phyloP scores from a whole-genome alignment of 2,888 invertebrate species.

The Rotaria magnacalcarata region DNA sequence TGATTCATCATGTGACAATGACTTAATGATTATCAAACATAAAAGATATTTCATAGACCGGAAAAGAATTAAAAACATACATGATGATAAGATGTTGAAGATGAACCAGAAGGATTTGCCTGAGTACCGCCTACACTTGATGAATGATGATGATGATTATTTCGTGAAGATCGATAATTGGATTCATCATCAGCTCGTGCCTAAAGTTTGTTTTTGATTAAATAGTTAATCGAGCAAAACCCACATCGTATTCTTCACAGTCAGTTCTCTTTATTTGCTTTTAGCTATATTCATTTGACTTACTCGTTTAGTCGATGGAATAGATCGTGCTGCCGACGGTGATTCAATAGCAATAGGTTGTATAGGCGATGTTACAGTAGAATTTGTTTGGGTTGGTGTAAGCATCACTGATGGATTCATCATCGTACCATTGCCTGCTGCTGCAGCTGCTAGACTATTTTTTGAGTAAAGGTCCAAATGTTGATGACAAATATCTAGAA shows the following conservation, averaged over 20 bases:
- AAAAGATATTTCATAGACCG: not conserved
- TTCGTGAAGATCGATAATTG: constrained; percentile 2
- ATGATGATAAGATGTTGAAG: not conserved
- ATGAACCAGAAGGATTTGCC: not conserved
- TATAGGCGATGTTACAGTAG: constrained; percentile 9
- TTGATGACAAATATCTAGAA: constrained; percentile 84
- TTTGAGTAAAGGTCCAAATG: constrained; percentile 79
- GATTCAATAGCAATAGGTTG: not conserved
- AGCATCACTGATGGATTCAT: not conserved
- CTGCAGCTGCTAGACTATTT: not conserved
- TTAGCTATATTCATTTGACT: too few relatives aligned
- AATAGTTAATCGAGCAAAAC: too few relatives aligned
- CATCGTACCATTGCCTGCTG: not conserved
- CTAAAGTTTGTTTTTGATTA: not conserved
- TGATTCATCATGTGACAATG: constrained; percentile 3
- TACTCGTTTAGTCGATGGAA: not conserved
- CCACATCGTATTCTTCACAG: too few relatives aligned
- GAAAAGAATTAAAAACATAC: not conserved
- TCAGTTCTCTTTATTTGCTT: not conserved
- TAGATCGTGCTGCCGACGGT: not conserved
- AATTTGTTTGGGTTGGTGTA: constrained; percentile 30
- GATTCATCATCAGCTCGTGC: constrained; percentile 8
- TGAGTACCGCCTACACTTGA: not conserved
- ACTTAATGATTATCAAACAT: not conserved
- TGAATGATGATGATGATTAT: not conserved